A percentile compares a stretch with the other conserved stretches of the same genome.
These are phyloP conservation scores for Arge pagana DNA, from an alignment of 2,888 invertebrate species.

Conservation along the genomic window DNA sequence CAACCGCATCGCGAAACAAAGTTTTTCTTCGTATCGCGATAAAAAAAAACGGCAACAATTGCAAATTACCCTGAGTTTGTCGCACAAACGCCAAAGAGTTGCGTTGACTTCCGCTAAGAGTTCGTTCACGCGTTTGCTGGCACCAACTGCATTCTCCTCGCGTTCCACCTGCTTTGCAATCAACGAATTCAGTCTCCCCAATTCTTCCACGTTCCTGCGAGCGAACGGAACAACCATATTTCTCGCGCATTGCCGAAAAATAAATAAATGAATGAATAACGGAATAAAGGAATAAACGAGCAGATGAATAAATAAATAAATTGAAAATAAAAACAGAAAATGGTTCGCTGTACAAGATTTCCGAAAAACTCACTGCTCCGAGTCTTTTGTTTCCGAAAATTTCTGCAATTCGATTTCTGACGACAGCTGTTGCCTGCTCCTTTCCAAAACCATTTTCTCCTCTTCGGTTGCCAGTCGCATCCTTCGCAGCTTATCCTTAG, in stretches of 20 bases:
- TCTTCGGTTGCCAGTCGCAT: conserved; percentile 74
- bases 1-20: too few species aligned
- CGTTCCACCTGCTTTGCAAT: conserved; percentile 62
- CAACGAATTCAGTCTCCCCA: conserved; percentile 66
- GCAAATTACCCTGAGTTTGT: conserved; percentile 42
- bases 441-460: conserved; percentile 74
- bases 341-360: too few species aligned
- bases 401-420: conserved; percentile 76
- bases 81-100: conserved; percentile 41
- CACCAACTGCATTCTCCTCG: conserved; percentile 53
- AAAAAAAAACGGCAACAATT: not conserved
- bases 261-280: not conserved
- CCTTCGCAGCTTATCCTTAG: conserved; percentile 71
- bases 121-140: conserved; percentile 43
- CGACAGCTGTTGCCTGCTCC: conserved; percentile 67
- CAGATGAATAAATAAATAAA: not conserved
- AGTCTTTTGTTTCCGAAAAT: conserved; percentile 79
- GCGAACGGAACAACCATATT: conserved; percentile 23
- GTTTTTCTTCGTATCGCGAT: not conserved
- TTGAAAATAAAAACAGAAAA: not conserved
- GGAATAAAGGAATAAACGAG: not conserved
- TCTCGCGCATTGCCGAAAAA: not conserved
- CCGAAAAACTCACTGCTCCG: conserved; percentile 70
- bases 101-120: conserved; percentile 35
- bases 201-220: conserved; percentile 73